Conservation (phyloP, 2,888 invertebrate genomes). For the Sarcophaga variegata region DNA sequence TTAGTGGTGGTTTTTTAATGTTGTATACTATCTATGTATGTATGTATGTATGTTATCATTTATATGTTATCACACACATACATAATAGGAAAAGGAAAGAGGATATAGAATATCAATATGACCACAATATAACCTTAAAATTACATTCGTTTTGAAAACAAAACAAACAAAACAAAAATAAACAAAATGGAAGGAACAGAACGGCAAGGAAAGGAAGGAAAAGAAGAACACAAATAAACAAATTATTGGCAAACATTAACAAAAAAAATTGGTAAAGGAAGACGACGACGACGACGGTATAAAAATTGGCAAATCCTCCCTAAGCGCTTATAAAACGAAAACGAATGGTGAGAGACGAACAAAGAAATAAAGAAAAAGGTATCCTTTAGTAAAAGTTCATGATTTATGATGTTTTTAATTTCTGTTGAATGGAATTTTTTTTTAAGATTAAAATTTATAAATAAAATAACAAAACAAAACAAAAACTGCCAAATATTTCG, state of each 20-base stretch:
- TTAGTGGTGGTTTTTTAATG: constrained; percentile 41
- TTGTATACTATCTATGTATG: neutral
- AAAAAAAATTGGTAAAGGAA: neutral
- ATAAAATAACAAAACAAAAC: constrained; percentile 2
- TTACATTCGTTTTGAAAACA: neutral
- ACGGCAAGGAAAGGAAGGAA: constrained; percentile 8
- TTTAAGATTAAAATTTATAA: neutral
- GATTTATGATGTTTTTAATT: constrained; percentile 48
- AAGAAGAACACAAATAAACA: constrained; percentile 44
- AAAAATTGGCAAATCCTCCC: constrained; percentile 42
- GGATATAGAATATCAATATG: neutral
- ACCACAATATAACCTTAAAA: constrained; percentile 1
- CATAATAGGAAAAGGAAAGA: neutral
- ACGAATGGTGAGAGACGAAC: neutral
- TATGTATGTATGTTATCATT: too few species aligned
- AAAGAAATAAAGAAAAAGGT: neutral
- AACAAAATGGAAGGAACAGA: neutral
- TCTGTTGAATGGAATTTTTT: neutral
- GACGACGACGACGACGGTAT: neutral
- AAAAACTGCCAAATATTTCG: neutral
- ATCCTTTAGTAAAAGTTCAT: constrained; percentile 34
- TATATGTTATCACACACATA: neutral
- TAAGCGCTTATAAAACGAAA: constrained; percentile 29
- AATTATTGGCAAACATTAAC: constrained; percentile 62
- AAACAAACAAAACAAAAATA: neutral